Percentiles rank a stretch among this genome's conserved stretches.
Conservation (phyloP, 1,140 invertebrate species). For the Ceratosolen fusciceps region DNA sequence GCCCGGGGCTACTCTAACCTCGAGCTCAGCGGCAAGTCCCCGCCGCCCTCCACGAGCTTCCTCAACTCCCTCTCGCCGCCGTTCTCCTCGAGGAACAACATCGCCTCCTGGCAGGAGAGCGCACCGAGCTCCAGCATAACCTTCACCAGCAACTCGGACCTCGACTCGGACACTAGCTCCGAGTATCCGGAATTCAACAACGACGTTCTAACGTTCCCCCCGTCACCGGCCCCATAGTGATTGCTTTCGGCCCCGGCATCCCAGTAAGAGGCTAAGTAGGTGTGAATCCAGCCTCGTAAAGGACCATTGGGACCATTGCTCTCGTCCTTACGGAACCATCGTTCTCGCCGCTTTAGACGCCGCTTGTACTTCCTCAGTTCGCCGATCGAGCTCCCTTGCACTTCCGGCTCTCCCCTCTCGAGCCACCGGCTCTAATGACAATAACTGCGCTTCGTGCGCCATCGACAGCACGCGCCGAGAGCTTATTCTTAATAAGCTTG, state of each 20-base stretch:
- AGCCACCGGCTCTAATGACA: too few species aligned
- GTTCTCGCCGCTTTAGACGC: too few species aligned
- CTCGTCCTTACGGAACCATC: too few species aligned
- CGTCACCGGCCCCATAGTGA: conserved; percentile 65
- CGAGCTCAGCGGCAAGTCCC: conserved; percentile 65
- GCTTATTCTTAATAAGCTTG: too few species aligned
- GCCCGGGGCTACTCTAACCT: conserved; percentile 59
- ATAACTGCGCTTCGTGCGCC: too few species aligned
- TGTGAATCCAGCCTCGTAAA: too few species aligned
- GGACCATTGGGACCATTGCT: too few species aligned
- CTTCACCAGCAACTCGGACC: conserved; percentile 68
- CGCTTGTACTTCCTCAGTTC: too few species aligned
- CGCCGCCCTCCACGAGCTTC: conserved; percentile 68
- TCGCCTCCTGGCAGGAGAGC: conserved; percentile 67
- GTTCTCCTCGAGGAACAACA: conserved; percentile 65
- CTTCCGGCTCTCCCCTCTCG: too few species aligned
- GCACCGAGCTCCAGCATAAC: conserved; percentile 68
- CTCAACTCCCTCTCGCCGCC: conserved; percentile 68
- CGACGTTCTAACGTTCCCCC: conserved; percentile 66
- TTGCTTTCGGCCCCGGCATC: neutral
- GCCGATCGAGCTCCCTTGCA: too few species aligned
- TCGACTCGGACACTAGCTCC: conserved; percentile 68
- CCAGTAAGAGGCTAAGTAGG: too few species aligned
- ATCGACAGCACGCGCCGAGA: too few species aligned
- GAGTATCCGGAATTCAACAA: conserved; percentile 70